Percentiles rank a stretch among this genome's conserved stretches.
These are phyloP conservation scores for Hypotaenidia philippensis DNA, from an alignment of 2,797 vertebrate species.

Conservation along the genomic window DNA sequence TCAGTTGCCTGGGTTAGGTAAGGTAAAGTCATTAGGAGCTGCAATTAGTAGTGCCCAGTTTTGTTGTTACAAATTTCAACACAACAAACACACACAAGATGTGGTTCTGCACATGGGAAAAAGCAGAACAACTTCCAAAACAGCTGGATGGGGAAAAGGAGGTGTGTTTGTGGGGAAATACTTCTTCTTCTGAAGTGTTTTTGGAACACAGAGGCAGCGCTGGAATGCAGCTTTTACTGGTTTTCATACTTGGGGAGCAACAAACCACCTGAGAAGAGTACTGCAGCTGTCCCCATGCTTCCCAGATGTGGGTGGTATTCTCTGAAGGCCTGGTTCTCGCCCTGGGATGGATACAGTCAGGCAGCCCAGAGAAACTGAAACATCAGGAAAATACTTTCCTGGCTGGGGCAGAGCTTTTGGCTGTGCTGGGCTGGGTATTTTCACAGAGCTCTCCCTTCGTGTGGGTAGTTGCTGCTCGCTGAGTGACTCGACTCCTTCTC, in stretches of 20 bases:
- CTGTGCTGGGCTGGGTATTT: background rate
- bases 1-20: background rate
- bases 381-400: background rate
- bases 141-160: background rate
- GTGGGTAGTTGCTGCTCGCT: background rate
- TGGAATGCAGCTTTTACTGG: constrained; percentile 1
- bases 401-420: background rate
- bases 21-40: background rate
- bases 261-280: background rate
- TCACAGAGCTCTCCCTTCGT: background rate
- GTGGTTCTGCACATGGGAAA: background rate
- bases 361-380: background rate
- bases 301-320: background rate
- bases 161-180: background rate
- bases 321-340: background rate
- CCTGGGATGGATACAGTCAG: background rate
- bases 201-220: background rate
- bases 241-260: constrained; percentile 4
- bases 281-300: background rate
- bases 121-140: background rate
- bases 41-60: background rate
- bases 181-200: background rate
- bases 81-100: background rate
- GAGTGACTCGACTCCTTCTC: background rate
- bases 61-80: background rate